Conservation (phyloP, 2,113 vertebrate species). For the Pogona vitticeps region DNA sequence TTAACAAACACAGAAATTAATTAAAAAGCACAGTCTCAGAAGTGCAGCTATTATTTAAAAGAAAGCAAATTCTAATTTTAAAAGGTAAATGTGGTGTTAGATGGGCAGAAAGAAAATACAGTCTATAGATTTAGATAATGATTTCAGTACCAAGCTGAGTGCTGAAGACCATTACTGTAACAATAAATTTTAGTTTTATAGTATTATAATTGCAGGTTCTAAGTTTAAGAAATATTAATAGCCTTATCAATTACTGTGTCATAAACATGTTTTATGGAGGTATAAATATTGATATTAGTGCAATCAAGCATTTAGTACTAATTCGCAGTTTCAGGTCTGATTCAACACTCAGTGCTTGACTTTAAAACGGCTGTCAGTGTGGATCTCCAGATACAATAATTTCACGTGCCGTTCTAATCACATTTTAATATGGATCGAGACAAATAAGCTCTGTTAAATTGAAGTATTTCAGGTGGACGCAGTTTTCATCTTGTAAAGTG, state of each 20-base stretch:
- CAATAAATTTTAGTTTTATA: conserved; percentile 56
- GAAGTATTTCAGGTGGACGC: conserved; percentile 31
- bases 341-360: conserved; percentile 49
- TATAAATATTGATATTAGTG: conserved; percentile 61
- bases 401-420: conserved; percentile 25
- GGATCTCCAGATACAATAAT: conserved; percentile 29
- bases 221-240: conserved; percentile 54
- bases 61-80: conserved; percentile 29
- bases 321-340: conserved; percentile 50
- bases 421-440: conserved; percentile 34
- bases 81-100: conserved; percentile 40
- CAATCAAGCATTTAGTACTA: conserved; percentile 57
- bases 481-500: conserved; percentile 35
- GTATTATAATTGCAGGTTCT: conserved; percentile 47
- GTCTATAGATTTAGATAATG: conserved; percentile 33
- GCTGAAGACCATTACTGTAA: conserved; percentile 37
- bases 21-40: conserved; percentile 9
- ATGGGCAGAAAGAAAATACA: background rate
- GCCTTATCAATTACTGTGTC: conserved; percentile 58
- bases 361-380: conserved; percentile 37
- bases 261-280: conserved; percentile 60
- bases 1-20: conserved; percentile 13
- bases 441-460: conserved; percentile 35
- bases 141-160: conserved; percentile 42
- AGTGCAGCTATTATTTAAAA: conserved; percentile 8